Conservation (phyloP, 2,797 vertebrate species). For the Poecilia gillii region DNA sequence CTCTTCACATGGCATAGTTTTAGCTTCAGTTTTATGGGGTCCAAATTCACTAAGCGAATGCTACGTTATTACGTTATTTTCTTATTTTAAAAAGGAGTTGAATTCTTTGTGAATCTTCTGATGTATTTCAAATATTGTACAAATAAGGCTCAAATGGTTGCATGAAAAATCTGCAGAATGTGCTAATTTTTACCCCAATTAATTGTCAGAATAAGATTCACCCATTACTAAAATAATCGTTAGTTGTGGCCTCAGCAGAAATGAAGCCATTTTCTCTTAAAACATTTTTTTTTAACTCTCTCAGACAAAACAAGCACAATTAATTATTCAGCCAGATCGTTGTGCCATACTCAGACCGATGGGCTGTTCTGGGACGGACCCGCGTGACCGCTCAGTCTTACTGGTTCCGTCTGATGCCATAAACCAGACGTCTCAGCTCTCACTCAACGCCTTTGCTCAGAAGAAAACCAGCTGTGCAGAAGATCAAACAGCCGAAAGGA, state of each 20-base stretch:
- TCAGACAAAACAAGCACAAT: constrained; percentile 20
- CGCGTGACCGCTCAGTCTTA: constrained; percentile 7
- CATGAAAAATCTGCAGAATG: too few species aligned
- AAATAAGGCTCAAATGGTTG: too few species aligned
- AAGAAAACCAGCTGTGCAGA: constrained; percentile 72
- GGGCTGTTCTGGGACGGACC: constrained; percentile 26
- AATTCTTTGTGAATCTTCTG: too few species aligned
- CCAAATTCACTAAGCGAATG: too few species aligned
- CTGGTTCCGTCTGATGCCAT: constrained; percentile 50
- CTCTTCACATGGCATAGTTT: too few species aligned
- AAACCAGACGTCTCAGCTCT: constrained; percentile 59
- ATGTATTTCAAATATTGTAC: too few species aligned
- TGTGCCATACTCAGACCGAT: constrained; percentile 31
- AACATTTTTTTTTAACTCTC: background rate
- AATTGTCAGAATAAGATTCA: too few species aligned
- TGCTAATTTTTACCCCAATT: too few species aligned
- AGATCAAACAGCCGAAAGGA: constrained; percentile 59
- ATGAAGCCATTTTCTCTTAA: background rate
- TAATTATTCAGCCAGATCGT: constrained; percentile 19
- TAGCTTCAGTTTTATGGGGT: too few species aligned
- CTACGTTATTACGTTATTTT: too few species aligned
- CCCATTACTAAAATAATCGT: too few species aligned
- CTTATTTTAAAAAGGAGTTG: too few species aligned
- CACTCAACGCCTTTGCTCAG: constrained; percentile 67
- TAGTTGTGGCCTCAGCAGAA: background rate